phyloP scores from a whole-genome alignment of 2,888 invertebrate species.

The Calameuta idolon region DNA sequence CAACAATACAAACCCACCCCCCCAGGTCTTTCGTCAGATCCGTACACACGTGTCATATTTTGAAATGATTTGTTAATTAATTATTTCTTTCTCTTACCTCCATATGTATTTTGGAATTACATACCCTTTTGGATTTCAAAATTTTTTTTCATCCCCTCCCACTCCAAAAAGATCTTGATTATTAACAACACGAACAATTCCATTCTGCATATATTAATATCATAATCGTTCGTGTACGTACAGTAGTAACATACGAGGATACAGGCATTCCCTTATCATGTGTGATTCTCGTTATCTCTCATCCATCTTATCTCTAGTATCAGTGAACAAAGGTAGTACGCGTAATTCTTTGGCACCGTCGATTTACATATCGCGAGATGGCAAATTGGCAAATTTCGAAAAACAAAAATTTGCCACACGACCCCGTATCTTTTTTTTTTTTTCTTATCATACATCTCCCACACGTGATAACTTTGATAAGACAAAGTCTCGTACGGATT shows the following conservation, averaged over 20 bases:
- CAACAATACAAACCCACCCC: background rate
- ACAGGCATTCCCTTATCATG: background rate
- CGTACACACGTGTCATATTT: background rate
- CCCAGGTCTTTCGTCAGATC: background rate
- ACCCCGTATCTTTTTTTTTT: background rate
- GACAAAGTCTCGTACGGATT: background rate
- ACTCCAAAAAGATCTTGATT: background rate
- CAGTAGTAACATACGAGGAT: background rate
- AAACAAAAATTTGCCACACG: background rate
- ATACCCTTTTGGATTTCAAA: background rate
- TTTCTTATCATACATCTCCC: background rate
- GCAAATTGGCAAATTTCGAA: background rate
- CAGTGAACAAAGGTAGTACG: background rate
- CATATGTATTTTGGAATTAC: background rate
- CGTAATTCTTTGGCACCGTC: constrained; percentile 18
- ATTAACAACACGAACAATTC: background rate
- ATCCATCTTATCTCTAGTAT: background rate
- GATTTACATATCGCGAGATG: constrained; percentile 1
- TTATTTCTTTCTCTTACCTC: background rate
- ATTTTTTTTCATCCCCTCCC: background rate
- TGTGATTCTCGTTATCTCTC: background rate
- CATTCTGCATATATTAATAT: background rate
- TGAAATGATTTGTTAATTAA: background rate
- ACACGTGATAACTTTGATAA: background rate
- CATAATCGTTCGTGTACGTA: background rate